These are phyloP conservation scores for Smittia sp. DNA, from an alignment of 2,888 invertebrate genomes.

Conservation along the genomic window DNA sequence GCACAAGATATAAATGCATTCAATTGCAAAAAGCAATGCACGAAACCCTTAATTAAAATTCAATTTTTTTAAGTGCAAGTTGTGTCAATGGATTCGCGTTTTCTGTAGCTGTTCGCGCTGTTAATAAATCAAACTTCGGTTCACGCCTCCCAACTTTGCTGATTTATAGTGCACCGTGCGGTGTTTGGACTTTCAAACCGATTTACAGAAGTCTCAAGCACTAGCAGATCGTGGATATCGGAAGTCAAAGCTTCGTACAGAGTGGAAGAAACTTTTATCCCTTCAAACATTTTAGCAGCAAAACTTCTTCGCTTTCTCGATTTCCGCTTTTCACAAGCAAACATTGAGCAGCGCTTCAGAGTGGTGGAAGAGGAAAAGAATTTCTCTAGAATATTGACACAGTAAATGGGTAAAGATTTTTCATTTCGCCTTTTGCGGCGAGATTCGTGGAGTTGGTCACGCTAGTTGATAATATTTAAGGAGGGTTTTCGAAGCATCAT, in stretches of 20 bases:
- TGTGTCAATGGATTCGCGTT: too few relatives aligned
- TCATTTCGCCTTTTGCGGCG: too few relatives aligned
- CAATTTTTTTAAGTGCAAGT: too few relatives aligned
- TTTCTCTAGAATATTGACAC: conserved; percentile 12
- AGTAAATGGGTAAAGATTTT: conserved; percentile 16
- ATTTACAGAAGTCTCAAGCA: not conserved
- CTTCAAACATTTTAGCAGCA: not conserved
- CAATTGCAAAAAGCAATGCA: too few relatives aligned
- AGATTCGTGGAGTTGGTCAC: too few relatives aligned
- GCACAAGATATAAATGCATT: too few relatives aligned
- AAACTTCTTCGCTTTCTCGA: not conserved
- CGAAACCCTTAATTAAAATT: too few relatives aligned
- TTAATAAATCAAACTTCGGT: not conserved
- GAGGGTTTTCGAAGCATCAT: too few relatives aligned
- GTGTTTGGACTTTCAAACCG: too few relatives aligned
- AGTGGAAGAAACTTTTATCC: not conserved
- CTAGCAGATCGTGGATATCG: not conserved
- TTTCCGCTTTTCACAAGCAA: conserved; percentile 9
- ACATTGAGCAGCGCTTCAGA: not conserved
- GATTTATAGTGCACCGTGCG: not conserved
- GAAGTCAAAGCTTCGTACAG: not conserved
- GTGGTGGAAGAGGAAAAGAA: not conserved
- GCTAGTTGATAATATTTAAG: too few relatives aligned
- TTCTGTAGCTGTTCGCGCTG: not conserved
- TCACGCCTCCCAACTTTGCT: not conserved